Evolutionary conservation across 2,888 invertebrate genomes (phyloP), one percentile per base, ranked within the genome.

Genomic region (Acanthosepion esculentum): DNA sequence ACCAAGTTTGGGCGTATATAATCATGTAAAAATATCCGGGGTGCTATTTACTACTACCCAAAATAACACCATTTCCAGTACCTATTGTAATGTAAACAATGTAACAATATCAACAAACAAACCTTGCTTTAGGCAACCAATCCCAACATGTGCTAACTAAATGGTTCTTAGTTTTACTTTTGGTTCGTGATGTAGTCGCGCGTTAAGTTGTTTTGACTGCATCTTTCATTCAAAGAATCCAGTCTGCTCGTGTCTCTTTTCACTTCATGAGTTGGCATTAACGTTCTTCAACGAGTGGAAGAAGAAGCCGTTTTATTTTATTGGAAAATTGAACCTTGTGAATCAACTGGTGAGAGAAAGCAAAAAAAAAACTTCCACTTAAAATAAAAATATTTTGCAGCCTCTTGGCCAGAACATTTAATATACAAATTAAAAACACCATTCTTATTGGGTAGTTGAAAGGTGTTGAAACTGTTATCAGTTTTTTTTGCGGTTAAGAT

Each of bases 131-230:
- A 10, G n/a, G 12, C 33, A 78, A 78, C n/a, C 33, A 78, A 78
- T 33, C 78, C 18, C 78, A 78, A 78, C 78, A 78, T 78, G 78
- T 78, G 78, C 78, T 78, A 78, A 78, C 78, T 78, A 78, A 78
- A 78, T 78, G 78, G n/a, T n/a, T 78, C 12, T n/a, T n/a, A 10
- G 0, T 78, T 78, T 78, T 26, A 8, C 7, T 78, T n/a, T 15
- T 41, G 2, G 41, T 41, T 41, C 12, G 1, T 78, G n/a, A 33
- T 78, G 78, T 78, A 78, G 78, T 78, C n/a, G 15, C 8, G 78
- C 78, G 33, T 78, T 78, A 33, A 78, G 78, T 33, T 78, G 18
- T n/a, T 78, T 78, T 78, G 15, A n/a, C 33, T 78, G n/a, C 33
- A 33, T n/a, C n/a, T 78, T 33, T 33, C 78, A 78, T 33, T 78